A percentile compares a stretch with the other conserved stretches of the same genome.
phyloP scores from a whole-genome alignment of 2,113 vertebrate species.

The Anas platyrhynchos region DNA sequence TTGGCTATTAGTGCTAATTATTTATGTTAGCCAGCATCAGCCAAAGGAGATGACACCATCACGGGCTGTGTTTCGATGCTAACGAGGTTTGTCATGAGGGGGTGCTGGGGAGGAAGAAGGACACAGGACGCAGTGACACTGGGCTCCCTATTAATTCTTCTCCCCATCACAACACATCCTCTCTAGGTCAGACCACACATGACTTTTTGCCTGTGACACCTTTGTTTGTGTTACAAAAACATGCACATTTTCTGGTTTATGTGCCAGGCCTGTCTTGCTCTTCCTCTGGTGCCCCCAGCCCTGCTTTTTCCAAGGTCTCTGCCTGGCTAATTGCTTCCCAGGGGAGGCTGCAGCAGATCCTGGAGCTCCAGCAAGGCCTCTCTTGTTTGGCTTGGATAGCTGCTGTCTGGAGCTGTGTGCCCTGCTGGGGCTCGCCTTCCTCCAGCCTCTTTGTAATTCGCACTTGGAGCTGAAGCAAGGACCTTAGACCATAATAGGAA shows the following conservation, averaged over 20 bases:
- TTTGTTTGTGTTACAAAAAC: background rate
- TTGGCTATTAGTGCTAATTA: constrained; percentile 18
- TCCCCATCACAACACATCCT: background rate
- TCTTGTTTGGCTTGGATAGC: background rate
- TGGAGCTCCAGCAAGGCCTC: background rate
- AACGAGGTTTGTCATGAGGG: background rate
- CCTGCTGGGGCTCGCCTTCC: background rate
- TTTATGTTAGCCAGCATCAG: constrained; percentile 14
- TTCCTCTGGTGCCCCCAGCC: background rate
- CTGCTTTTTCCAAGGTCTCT: background rate
- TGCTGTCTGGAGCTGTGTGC: background rate
- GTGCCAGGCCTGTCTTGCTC: background rate
- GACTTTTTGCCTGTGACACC: background rate
- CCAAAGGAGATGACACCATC: background rate
- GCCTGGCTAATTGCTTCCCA: constrained; percentile 21
- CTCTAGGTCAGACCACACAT: background rate
- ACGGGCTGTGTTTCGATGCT: background rate
- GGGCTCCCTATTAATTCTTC: background rate
- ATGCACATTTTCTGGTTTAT: background rate
- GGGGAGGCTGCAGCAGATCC: background rate
- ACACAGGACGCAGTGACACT: background rate
- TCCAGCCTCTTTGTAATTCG: background rate
- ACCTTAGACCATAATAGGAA: background rate
- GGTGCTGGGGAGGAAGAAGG: background rate
- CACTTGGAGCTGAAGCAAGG: background rate